Evolutionary conservation across 2,888 invertebrate species (phyloP).

Genomic region (Hypselothyrea guttata): DNA sequence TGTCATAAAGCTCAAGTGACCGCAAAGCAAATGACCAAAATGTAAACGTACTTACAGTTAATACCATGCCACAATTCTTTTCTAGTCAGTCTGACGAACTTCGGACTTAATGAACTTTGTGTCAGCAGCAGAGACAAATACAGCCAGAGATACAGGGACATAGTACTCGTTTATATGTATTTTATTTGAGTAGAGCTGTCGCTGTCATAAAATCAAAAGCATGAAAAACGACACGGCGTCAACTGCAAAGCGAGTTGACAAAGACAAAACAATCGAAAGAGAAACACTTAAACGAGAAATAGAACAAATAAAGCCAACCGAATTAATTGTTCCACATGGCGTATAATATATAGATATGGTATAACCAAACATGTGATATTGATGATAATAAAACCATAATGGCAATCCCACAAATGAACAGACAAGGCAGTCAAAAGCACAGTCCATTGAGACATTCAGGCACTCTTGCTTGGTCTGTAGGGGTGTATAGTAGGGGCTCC

Average conservation of each 20-base stretch:
- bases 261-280: slow-evolving; percentile 16
- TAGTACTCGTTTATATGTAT: slow-evolving; percentile 19
- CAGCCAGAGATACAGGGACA: slow-evolving; percentile 8
- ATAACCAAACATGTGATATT: slow-evolving; percentile 65
- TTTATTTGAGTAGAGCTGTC: slow-evolving; percentile 62
- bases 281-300: slow-evolving; percentile 57
- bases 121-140: slow-evolving; percentile 40
- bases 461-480: too few species aligned
- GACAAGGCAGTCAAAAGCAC: slow-evolving; percentile 11
- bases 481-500: slow-evolving; percentile 12
- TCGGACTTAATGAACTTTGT: slow-evolving; percentile 59
- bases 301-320: slow-evolving; percentile 62
- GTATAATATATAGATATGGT: slow-evolving; percentile 31
- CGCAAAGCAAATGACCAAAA: slow-evolving; percentile 48
- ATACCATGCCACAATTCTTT: slow-evolving; percentile 1
- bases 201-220: slow-evolving; percentile 75
- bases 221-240: slow-evolving; percentile 59
- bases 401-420: slow-evolving; percentile 46
- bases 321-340: slow-evolving; percentile 70
- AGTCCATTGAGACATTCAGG: too few species aligned
- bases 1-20: slow-evolving; percentile 56
- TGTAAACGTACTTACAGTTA: slow-evolving; percentile 36
- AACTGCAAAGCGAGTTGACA: slow-evolving; percentile 32
- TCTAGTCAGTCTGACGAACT: slow-evolving; percentile 8
- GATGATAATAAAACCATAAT: slow-evolving; percentile 77